Percentiles rank a stretch among this genome's conserved stretches.
These are phyloP conservation scores for Caenorhabditis sp. DNA, from an alignment of 2,888 invertebrate genomes.

Conservation along the genomic window DNA sequence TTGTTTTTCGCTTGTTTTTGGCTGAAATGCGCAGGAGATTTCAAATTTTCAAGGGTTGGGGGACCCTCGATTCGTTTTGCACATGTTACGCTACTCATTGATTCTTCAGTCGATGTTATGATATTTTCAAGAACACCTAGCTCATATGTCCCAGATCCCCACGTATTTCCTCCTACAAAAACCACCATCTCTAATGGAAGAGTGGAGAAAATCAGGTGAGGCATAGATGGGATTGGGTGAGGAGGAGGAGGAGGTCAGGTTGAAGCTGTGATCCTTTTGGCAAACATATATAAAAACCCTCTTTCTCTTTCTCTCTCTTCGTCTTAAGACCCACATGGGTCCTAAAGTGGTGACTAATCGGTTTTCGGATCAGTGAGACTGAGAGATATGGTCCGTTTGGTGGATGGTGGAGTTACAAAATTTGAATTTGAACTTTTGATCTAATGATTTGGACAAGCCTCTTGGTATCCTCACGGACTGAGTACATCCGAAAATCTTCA, in stretches of 20 bases:
- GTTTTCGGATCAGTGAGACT: conserved; percentile 1
- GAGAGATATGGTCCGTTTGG: background rate
- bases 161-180: background rate
- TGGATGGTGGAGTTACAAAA: background rate
- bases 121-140: too few relatives aligned
- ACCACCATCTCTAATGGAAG: background rate
- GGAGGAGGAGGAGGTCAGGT: conserved; percentile 43
- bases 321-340: conserved; percentile 4
- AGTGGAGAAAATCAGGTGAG: background rate
- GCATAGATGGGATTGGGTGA: conserved; percentile 6
- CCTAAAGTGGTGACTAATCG: conserved; percentile 43
- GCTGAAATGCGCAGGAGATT: background rate
- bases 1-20: background rate
- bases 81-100: too few relatives aligned
- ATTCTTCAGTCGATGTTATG: too few relatives aligned
- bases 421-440: background rate
- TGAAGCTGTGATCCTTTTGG: conserved; percentile 43
- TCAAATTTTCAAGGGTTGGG: background rate
- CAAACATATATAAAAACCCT: conserved; percentile 41
- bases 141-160: background rate
- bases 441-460: background rate
- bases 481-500: too few relatives aligned
- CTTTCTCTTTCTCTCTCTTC: background rate
- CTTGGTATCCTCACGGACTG: too few relatives aligned
- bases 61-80: too few relatives aligned